Base-by-base conservation (phyloP, 2,888 invertebrate genomes). In the Drosophila paranaensis region DNA sequence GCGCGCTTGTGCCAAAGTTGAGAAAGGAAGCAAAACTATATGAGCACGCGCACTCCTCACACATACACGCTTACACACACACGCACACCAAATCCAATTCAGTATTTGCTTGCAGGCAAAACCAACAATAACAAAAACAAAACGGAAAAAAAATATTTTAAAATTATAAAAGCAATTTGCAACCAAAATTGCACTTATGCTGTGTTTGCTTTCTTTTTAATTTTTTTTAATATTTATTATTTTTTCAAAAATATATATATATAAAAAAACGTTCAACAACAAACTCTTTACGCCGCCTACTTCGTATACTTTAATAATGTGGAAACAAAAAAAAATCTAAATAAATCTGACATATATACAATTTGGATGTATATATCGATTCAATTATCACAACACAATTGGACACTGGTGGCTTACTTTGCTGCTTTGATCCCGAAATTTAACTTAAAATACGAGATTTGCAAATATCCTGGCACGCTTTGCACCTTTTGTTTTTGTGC, bases 381-480 rank as follows among this genome's bases (percentile, higher is more conserved):
- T 58, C 16, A 16, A 16, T 43, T 25, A 72, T 55, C 79, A 77
- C 79, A 65, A 60, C 79, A 74, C 76, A 70, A 60, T 55, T 14
- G 35, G 27, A 76, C 76, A 74, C 45, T 70, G 54, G 20, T 37
- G 8, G 60, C 77, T 77, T 79, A 77, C 77, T 79, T 75, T 71
- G 60, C 71, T 66, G 76, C 62, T 61, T 33, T 33, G 58, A 55
- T 66, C 50, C 55, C 71, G 63, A 65, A 67, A 68, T 46, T 45
- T 35, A 58, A 61, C 57, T 62, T 54, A 67, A 71, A 79, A 75
- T 63, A 79, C 79, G 76, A 71, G 71, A 66, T 33, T 79, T 66
- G 54, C 61, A 75, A 78, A 77, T 63, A 77, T 77, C 77, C 79
- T 77, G 75, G 60, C 79, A 77, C 77, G 79, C 75, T 77, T 55